phyloP scores from a whole-genome alignment of 1,140 invertebrate species.

The Zaprionus vittiger region DNA sequence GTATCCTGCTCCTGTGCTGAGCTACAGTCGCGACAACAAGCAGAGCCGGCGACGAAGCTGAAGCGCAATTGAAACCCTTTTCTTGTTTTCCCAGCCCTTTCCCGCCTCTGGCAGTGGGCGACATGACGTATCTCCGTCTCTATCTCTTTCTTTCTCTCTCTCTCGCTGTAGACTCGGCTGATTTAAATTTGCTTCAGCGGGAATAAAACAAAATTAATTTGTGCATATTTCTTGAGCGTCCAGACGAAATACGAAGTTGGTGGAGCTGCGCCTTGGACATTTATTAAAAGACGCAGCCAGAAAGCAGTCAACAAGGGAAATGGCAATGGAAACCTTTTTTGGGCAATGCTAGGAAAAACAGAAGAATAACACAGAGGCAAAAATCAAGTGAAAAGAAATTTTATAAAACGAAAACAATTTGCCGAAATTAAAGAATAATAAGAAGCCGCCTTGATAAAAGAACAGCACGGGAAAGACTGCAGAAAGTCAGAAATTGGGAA shows the following conservation, averaged over 20 bases:
- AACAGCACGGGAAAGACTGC: slow-evolving; percentile 9
- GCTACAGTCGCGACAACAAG: background rate
- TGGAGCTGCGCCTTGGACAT: slow-evolving; percentile 62
- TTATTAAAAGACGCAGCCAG: slow-evolving; percentile 76
- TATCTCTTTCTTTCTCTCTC: slow-evolving; percentile 26
- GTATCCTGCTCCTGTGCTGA: slow-evolving; percentile 34
- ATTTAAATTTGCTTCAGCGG: slow-evolving; percentile 80
- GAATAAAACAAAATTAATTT: slow-evolving; percentile 82
- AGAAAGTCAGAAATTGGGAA: background rate
- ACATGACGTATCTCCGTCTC: slow-evolving; percentile 68
- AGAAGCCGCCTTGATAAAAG: slow-evolving; percentile 46
- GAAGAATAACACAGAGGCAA: slow-evolving; percentile 47
- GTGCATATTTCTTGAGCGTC: slow-evolving; percentile 79
- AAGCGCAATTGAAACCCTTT: slow-evolving; percentile 68
- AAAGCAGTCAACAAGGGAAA: slow-evolving; percentile 41
- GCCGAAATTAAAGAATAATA: slow-evolving; percentile 83
- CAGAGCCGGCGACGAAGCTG: background rate
- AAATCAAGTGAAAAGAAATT: slow-evolving; percentile 77
- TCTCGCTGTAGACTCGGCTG: slow-evolving; percentile 48
- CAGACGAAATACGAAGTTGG: slow-evolving; percentile 75
- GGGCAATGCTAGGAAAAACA: slow-evolving; percentile 69
- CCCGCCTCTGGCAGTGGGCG: slow-evolving; percentile 52
- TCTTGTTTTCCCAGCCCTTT: slow-evolving; percentile 56
- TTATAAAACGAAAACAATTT: slow-evolving; percentile 84
- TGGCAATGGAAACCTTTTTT: slow-evolving; percentile 76